Base-by-base conservation (phyloP, 2,888 invertebrate species). In the Melieria omissa region DNA sequence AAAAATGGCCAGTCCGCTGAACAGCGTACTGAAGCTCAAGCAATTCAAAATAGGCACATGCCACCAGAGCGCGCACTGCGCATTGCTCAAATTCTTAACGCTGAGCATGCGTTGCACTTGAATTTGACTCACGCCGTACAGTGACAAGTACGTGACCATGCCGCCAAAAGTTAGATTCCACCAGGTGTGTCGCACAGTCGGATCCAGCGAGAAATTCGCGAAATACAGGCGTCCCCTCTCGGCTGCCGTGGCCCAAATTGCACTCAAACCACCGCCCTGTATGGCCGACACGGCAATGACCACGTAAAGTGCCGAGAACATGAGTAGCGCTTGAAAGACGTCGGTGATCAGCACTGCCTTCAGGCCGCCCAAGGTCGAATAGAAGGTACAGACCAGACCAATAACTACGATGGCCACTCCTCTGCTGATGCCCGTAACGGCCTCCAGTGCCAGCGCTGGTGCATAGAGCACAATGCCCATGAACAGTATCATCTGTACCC, bases 401-500 rank as follows among this genome's bases (percentile, higher is more conserved):
- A 80, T 80, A 1, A 91, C 89, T 73, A 95, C 85, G 78, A 96
- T 94, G 2, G 95, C 94, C 60, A 90, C 88, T 12, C 90, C 85
- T 86, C 92, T 90, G 52, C 90, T 90, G 41, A 95, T 88, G 12
- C 94, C 94, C 3, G 95, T 95, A 42, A 95, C 92, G 7, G 97
- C 91, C 85, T 94, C 94, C 42, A 98, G 86, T 0, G 97, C 97
- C 76, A 98, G 89, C 0, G 98, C 94, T 4, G 98, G 98, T 0
- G 97, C 97, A 86, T 96, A 98, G n/a, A 98, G 87, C 5, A 96
- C 98, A 77, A 98, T 94, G 0, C 97, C 95, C 89, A 95, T 95
- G 80, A 95, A 95, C 12, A 96, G 88, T 78, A 96, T 90, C 93
- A 97, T 95, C 89, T 98, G 98, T 55, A 96, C 82, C 66, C 94